Evolutionary conservation across 2,113 vertebrate genomes (phyloP), one percentile per base, ranked within the genome.

Genomic region (Oncorhynchus clarkii): DNA sequence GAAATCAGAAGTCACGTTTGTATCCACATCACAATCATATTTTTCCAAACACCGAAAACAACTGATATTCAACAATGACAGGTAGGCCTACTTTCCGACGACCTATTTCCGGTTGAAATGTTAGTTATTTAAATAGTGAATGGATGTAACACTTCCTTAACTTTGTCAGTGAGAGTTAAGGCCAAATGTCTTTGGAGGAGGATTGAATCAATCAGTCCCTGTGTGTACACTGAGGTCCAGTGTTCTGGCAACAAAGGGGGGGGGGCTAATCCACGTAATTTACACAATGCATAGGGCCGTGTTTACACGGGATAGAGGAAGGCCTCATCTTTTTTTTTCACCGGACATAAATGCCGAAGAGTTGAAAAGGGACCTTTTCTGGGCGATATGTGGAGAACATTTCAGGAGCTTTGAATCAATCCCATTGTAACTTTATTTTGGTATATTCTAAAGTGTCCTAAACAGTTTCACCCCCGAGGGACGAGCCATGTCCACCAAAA

Each of bases 221-320:
- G 83, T 92, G 91, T 91, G 87, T 90, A 88, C 83, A 86, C 86
- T 78, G 84, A 81, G 73, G 82, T 84, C 75, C 87, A 84, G 88
- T 90, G 81, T 88, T 86, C 86, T 67, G 74, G 77, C 68, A 80
- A 88, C 92, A 93, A 93, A 89, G 82, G 88, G 64, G 39, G 64
- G 39, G 22, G 82, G 80, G 84, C 83, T 94, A 92, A 93, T 94
- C 90, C 92, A 92, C 78, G 88, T 88, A 83, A 89, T 90, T 88
- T 85, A 83, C 88, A 93, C 93, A 92, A 92, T 89, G 82, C 88
- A 83, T 73, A 87, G 86, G 83, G 88, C 87, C 88, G 79, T 92
- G 91, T 92, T 92, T 92, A 92, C 91, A 92, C 31, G 88, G 88
- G 85, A 82, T 90, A 87, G 85, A 89, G 82, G 70, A 90, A 88